Conservation (phyloP, 1,140 invertebrate species). For the Arctopsyche grandis region DNA sequence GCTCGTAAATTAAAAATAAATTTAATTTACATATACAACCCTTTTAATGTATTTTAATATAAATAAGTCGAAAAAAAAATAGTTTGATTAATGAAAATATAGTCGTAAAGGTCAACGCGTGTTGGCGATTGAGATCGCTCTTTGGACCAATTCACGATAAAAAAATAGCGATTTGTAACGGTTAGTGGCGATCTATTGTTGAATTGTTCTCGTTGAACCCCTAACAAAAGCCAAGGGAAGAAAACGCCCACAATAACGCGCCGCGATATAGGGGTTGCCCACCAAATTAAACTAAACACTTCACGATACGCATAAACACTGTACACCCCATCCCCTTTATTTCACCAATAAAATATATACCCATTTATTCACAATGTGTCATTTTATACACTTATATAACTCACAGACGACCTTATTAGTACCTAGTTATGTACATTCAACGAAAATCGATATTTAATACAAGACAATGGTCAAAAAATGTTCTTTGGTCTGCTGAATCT, state of each 20-base stretch:
- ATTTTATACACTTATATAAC: no score
- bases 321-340: not conserved
- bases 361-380: no score
- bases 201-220: not conserved
- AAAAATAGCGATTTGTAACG: conserved; percentile 40
- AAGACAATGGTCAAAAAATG: no score
- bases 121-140: not conserved
- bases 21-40: no score
- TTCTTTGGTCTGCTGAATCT: no score
- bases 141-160: not conserved
- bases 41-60: no score
- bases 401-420: not conserved
- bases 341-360: not conserved
- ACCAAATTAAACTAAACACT: conserved; percentile 41
- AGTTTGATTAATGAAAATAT: no score
- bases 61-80: no score
- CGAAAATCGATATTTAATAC: no score
- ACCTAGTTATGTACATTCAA: no score
- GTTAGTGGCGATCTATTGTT: conserved; percentile 34
- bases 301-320: conserved; percentile 26
- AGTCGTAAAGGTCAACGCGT: not conserved
- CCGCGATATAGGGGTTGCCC: conserved; percentile 13
- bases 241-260: not conserved
- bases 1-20: no score
- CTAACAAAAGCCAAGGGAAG: not conserved